Conservation (phyloP, 2,797 vertebrate genomes). For the Chaetodon trifasciatus region DNA sequence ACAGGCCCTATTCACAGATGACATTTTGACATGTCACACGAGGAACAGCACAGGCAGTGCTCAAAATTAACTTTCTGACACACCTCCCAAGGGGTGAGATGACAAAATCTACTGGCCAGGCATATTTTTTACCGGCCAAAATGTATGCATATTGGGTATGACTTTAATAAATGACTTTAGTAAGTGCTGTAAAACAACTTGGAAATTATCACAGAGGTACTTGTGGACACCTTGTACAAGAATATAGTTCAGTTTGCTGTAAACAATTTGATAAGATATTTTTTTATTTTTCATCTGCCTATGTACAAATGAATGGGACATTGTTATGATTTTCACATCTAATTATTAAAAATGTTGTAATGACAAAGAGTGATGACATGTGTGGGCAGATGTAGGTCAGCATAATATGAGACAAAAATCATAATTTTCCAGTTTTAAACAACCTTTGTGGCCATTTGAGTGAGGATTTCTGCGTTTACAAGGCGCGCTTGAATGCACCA, state of each 20-base stretch:
- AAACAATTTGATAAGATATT: not conserved
- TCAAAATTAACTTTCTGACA: too few relatives aligned
- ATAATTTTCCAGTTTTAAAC: too few relatives aligned
- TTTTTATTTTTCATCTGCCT: not conserved
- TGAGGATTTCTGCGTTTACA: too few relatives aligned
- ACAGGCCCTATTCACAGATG: not conserved
- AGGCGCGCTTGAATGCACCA: too few relatives aligned
- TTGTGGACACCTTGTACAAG: not conserved
- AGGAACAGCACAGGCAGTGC: not conserved
- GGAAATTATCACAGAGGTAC: too few relatives aligned
- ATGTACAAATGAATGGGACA: not conserved
- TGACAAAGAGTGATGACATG: not conserved
- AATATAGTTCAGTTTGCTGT: not conserved
- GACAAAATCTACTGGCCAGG: not conserved
- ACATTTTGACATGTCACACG: not conserved
- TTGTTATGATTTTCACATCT: not conserved
- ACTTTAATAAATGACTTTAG: not conserved
- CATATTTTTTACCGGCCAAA: not conserved
- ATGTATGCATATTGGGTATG: not conserved
- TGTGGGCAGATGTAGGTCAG: not conserved
- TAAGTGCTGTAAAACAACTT: not conserved
- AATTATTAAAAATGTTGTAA: not conserved
- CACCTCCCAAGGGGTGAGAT: not conserved
- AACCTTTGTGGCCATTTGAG: too few relatives aligned
- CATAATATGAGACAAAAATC: too few relatives aligned